Conservation (phyloP, 2,797 vertebrate genomes). For the Rhabdophis nuchalis region DNA sequence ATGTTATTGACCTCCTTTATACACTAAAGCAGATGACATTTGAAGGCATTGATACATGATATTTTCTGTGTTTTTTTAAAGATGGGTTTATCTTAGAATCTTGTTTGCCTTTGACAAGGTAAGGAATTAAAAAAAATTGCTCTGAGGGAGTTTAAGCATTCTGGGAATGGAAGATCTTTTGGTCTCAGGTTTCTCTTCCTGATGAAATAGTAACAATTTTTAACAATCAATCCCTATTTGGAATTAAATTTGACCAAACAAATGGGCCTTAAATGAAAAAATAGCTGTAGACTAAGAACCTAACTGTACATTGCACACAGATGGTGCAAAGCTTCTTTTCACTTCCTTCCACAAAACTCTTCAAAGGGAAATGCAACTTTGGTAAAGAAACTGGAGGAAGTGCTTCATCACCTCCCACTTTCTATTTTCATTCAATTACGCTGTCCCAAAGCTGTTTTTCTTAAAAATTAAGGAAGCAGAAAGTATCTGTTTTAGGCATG, state of each 20-base stretch:
- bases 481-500: not conserved
- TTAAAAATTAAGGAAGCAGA: not conserved
- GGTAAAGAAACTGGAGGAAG: not conserved
- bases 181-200: not conserved
- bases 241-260: not conserved
- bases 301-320: not conserved
- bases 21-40: not conserved
- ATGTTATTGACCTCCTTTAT: not conserved
- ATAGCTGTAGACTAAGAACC: not conserved
- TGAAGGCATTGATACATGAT: not conserved
- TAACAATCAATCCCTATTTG: not conserved
- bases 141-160: not conserved
- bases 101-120: slow-evolving; percentile 1
- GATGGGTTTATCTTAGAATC: slow-evolving; percentile 10
- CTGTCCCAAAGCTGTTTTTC: not conserved
- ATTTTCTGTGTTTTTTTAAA: not conserved
- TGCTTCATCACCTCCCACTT: not conserved
- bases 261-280: not conserved
- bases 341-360: not conserved
- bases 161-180: not conserved
- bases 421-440: not conserved
- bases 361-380: not conserved
- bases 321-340: not conserved
- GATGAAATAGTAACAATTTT: not conserved
- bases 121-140: not conserved